These are phyloP conservation scores for Nerophis ophidion DNA, from an alignment of 2,113 vertebrate species.

Conservation along the genomic window DNA sequence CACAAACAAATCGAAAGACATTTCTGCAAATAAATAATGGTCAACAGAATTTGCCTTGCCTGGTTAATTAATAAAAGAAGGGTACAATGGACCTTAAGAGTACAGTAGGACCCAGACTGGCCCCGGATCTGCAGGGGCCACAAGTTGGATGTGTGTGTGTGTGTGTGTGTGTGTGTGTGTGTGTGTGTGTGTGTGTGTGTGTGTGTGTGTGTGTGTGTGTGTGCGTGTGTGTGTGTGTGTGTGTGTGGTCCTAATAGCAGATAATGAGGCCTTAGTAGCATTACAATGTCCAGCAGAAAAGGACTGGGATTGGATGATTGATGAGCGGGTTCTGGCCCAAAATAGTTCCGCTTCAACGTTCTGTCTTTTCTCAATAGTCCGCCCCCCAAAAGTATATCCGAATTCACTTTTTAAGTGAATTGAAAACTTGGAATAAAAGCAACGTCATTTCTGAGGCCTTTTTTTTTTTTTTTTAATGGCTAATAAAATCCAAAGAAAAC, in stretches of 20 bases:
- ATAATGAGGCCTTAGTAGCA: constrained; percentile 51
- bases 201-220: too few relatives aligned
- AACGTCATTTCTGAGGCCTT: constrained; percentile 11
- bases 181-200: too few relatives aligned
- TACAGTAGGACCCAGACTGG: too few relatives aligned
- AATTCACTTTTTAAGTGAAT: too few relatives aligned
- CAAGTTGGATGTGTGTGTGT: too few relatives aligned
- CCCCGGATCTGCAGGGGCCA: too few relatives aligned
- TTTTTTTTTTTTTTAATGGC: neutral
- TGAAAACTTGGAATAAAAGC: neutral
- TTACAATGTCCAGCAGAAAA: constrained; percentile 43
- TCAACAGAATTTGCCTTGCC: neutral
- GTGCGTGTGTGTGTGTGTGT: too few relatives aligned
- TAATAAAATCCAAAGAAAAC: constrained; percentile 24
- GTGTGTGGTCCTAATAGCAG: constrained; percentile 41
- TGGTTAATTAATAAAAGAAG: constrained; percentile 1
- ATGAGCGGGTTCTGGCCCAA: constrained; percentile 44
- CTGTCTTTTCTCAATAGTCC: constrained; percentile 39
- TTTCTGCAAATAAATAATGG: too few relatives aligned
- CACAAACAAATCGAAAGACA: too few relatives aligned
- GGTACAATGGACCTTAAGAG: neutral
- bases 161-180: too few relatives aligned
- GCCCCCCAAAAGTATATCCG: neutral
- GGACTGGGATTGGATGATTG: constrained; percentile 49
- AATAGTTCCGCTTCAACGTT: constrained; percentile 10